Base-by-base conservation (phyloP, 2,797 vertebrate genomes). In the Gymnodraco acuticeps region DNA sequence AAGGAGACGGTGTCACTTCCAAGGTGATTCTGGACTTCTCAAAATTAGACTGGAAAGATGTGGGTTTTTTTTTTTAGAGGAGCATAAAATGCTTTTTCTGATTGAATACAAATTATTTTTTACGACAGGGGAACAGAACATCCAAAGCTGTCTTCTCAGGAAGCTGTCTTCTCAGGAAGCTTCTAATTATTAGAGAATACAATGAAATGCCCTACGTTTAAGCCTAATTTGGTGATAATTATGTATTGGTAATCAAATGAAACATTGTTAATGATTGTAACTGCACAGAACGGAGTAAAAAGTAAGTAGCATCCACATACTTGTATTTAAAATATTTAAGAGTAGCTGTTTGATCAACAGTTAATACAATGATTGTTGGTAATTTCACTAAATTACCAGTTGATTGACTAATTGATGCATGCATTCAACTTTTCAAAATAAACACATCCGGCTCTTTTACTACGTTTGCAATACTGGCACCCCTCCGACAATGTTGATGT, bases 391-490 rank as follows among this genome's bases (percentile, higher is more conserved):
- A 61, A 65, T 59, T 33, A 64, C 14, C 20, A 50, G 12, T 10
- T 59, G 73, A 64, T 45, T 73, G 55, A 54, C 8, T 50, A 53
- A 70, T 59, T 70, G 23, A 53, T 43, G 41, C 46, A 42, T 64
- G 68, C 2, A 31, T 42, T 42, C 11, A 67, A 31, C 53, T 41
- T 53, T 33, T 68, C 48, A 23, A 27, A 52, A 8, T 23, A 55
- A 75, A 46, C 43, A 19, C 45, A 64, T 8, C 16, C 27, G 27
- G 27, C 27, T 27, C 27, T 27, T 27, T 27, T 4, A 27, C 27
- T 27, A 27, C 27, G 27, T 27, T 27, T 27, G 27, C n/a, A 11
- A 8, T n/a, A 50, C 47, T 31, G 43, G 63, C 46, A 38, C 13
- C 42, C 46, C 10, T 46, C 11, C 45, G 41, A 69, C 12, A 19